These are phyloP conservation scores for Frankliniella fusca DNA, from an alignment of 2,888 invertebrate species.

Conservation along the genomic window DNA sequence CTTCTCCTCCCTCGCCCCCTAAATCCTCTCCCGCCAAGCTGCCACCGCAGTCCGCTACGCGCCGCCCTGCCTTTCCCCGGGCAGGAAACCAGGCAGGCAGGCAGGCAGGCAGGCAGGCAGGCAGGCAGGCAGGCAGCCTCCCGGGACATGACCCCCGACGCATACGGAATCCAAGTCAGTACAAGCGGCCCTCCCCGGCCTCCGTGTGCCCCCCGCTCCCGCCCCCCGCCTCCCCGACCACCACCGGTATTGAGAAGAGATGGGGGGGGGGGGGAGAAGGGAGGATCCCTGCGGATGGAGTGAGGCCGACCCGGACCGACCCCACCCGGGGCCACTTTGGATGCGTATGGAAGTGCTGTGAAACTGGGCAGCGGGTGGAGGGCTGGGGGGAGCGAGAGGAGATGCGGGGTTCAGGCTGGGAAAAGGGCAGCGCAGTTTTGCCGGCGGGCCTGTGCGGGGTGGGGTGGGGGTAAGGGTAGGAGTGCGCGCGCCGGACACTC, in stretches of 20 bases:
- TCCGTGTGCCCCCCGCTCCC: background rate
- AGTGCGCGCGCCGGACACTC: too few species aligned
- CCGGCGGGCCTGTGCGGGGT: background rate
- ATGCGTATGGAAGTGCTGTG: too few species aligned
- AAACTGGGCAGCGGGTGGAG: too few species aligned
- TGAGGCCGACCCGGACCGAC: background rate
- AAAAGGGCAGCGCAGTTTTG: too few species aligned
- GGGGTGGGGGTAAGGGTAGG: too few species aligned
- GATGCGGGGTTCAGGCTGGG: too few species aligned
- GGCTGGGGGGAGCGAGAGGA: too few species aligned
- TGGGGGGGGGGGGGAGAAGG: background rate
- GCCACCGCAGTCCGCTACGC: background rate
- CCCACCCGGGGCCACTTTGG: too few species aligned
- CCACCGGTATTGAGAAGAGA: too few species aligned
- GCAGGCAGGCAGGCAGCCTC: background rate
- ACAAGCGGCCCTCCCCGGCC: background rate
- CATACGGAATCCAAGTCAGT: background rate
- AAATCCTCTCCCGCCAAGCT: too few species aligned
- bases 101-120: background rate
- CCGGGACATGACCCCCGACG: conserved; percentile 16
- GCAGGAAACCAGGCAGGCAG: background rate
- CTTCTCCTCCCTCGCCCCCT: too few species aligned
- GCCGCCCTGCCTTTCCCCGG: background rate
- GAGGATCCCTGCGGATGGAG: too few species aligned
- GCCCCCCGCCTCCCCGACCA: background rate